A percentile compares a stretch with the other conserved stretches of the same genome.
Evolutionary conservation across 53 echinoderm and acorn worm genomes (phyloP).

Genomic region (Antedon mediterranea): DNA sequence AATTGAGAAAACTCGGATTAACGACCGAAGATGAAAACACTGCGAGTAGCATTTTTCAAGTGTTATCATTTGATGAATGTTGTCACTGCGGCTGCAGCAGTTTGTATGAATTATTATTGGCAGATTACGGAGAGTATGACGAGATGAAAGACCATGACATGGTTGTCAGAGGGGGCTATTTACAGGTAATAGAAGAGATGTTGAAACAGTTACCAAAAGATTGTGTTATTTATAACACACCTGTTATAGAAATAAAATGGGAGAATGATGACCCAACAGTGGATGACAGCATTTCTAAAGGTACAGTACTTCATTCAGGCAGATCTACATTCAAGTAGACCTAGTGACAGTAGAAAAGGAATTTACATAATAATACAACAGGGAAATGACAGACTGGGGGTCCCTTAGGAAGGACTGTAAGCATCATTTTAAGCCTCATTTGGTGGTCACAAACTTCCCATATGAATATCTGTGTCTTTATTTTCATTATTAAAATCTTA

Average conservation of each 20-base stretch:
- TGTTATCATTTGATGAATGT: slow-evolving; percentile 11
- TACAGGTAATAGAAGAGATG: slow-evolving; percentile 12
- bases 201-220: slow-evolving; percentile 10
- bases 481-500: too few relatives aligned
- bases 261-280: not conserved
- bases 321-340: too few relatives aligned
- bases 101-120: slow-evolving; percentile 8
- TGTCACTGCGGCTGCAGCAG: slow-evolving; percentile 11
- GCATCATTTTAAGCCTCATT: too few relatives aligned
- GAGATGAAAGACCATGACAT: slow-evolving; percentile 6
- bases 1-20: not conserved
- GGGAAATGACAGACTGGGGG: too few relatives aligned
- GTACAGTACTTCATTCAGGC: too few relatives aligned
- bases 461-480: too few relatives aligned
- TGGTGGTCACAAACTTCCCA: too few relatives aligned
- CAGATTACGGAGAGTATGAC: slow-evolving; percentile 1
- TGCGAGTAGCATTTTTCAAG: not conserved
- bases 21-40: not conserved
- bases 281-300: too few relatives aligned
- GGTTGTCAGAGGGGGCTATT: slow-evolving; percentile 3
- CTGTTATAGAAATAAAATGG: slow-evolving; percentile 21
- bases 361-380: too few relatives aligned
- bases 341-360: too few relatives aligned
- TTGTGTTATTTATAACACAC: not conserved
- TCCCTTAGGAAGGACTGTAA: too few relatives aligned